Conservation (phyloP, 2,888 invertebrate genomes). For the Drosophila fungiperda region DNA sequence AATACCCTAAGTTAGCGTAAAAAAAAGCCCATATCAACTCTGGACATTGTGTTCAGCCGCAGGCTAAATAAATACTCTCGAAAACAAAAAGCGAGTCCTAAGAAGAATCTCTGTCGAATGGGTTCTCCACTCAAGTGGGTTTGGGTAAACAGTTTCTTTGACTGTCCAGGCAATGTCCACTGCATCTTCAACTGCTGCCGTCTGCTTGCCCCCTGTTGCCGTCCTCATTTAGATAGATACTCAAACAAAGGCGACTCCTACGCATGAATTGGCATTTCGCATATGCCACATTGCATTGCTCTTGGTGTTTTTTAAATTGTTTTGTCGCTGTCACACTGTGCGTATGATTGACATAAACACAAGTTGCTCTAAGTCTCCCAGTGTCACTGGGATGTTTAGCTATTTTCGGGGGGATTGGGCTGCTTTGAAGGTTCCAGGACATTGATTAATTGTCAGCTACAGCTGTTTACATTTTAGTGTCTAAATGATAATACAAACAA, state of each 20-base stretch:
- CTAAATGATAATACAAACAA: conserved; percentile 50
- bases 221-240: conserved; percentile 22
- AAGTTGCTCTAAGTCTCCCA: conserved; percentile 1
- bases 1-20: background rate
- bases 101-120: conserved; percentile 14
- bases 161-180: conserved; percentile 23
- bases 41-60: conserved; percentile 26
- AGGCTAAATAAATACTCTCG: conserved; percentile 39
- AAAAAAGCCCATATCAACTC: background rate
- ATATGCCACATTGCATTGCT: conserved; percentile 32
- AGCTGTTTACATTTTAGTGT: conserved; percentile 43
- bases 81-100: conserved; percentile 6
- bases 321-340: conserved; percentile 44
- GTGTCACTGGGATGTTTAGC: background rate
- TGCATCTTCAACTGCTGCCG: background rate
- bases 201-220: background rate
- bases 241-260: conserved; percentile 2
- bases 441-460: conserved; percentile 69
- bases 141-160: conserved; percentile 6
- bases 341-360: conserved; percentile 73
- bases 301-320: conserved; percentile 36
- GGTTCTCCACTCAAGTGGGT: conserved; percentile 8
- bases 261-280: conserved; percentile 30
- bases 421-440: conserved; percentile 59
- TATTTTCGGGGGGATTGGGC: conserved; percentile 5